A percentile compares a stretch with the other conserved stretches of the same genome.
Conservation (phyloP, 2,888 invertebrate genomes). For the Apeira syringaria region DNA sequence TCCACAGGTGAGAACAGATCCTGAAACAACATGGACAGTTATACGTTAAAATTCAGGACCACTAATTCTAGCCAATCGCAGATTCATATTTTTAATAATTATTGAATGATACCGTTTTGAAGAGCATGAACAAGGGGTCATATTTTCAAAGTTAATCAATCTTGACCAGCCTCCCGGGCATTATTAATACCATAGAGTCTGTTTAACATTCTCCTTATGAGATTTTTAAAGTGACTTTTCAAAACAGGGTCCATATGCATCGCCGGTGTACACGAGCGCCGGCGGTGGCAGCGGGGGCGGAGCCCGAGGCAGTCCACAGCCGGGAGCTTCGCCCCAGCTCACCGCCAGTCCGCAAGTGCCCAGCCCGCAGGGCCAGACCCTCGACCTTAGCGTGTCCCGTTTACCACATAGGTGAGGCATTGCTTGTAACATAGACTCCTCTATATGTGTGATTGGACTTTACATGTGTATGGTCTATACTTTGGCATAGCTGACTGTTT, state of each 20-base stretch:
- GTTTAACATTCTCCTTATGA: constrained; percentile 18
- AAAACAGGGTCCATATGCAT: constrained; percentile 89
- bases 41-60: neutral
- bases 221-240: constrained; percentile 53
- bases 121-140: constrained; percentile 11
- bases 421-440: constrained; percentile 13
- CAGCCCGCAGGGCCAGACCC: constrained; percentile 95
- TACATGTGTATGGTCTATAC: neutral
- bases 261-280: constrained; percentile 90
- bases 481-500: constrained; percentile 12
- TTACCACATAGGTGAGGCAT: constrained; percentile 91
- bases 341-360: constrained; percentile 95
- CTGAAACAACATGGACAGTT: constrained; percentile 9
- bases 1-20: constrained; percentile 87
- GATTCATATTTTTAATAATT: neutral
- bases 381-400: constrained; percentile 94
- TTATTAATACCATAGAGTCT: constrained; percentile 7
- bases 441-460: constrained; percentile 4
- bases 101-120: constrained; percentile 10
- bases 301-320: constrained; percentile 91
- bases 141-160: neutral
- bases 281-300: constrained; percentile 88
- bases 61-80: neutral
- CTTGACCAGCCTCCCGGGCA: constrained; percentile 1
- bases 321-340: constrained; percentile 91